Evolutionary conservation across 2,113 vertebrate species (phyloP).

Genomic region (Neotragus moschatus): DNA sequence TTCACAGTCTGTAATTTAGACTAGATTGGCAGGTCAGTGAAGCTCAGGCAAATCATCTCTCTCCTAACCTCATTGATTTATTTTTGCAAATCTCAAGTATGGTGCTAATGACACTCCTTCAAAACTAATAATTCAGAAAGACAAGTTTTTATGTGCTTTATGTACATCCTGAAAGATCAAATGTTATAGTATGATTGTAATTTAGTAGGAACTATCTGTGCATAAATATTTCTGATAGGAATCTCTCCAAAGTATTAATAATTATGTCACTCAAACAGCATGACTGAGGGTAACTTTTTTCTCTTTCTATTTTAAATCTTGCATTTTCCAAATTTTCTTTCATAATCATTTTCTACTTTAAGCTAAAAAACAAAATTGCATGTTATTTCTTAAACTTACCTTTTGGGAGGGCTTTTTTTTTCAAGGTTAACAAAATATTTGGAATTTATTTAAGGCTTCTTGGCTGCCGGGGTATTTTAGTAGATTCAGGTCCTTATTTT

Average conservation of each 20-base stretch:
- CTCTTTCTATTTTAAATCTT: neutral
- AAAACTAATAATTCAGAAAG: constrained; percentile 63
- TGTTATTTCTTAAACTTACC: neutral
- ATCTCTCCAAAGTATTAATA: neutral
- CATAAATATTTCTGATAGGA: neutral
- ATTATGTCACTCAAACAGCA: neutral
- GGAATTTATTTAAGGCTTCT: constrained; percentile 25
- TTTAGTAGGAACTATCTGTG: neutral
- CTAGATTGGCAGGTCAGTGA: constrained; percentile 51
- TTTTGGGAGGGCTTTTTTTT: constrained; percentile 40
- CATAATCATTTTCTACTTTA: neutral
- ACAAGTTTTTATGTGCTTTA: constrained; percentile 12
- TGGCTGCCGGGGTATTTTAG: neutral
- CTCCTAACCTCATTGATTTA: constrained; percentile 50
- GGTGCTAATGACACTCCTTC: constrained; percentile 61
- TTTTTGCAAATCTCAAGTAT: constrained; percentile 60
- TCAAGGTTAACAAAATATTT: constrained; percentile 32
- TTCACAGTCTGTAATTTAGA: constrained; percentile 56
- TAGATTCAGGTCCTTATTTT: neutral
- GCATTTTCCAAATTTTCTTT: neutral
- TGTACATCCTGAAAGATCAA: neutral
- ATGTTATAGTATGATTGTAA: neutral
- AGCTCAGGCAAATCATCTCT: constrained; percentile 56
- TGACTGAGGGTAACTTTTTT: neutral
- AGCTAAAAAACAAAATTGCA: neutral